Evolutionary conservation across 2,797 vertebrate species (phyloP).

Genomic region (Prunella strophiata): DNA sequence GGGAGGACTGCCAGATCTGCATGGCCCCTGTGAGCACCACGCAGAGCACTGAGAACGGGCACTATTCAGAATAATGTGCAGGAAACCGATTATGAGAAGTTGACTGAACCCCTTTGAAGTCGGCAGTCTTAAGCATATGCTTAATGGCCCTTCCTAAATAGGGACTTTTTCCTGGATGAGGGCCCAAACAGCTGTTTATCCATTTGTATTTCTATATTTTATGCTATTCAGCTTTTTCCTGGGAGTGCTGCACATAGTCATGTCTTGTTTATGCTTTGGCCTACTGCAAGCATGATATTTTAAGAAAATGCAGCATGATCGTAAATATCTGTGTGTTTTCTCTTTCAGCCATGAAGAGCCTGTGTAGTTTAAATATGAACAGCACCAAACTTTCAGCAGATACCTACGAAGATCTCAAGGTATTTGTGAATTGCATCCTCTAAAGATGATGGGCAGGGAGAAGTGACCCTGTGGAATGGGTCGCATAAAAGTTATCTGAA

Average conservation of each 20-base stretch:
- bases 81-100: constrained; percentile 45
- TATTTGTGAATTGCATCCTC: constrained; percentile 62
- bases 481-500: neutral
- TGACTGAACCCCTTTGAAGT: constrained; percentile 59
- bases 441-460: neutral
- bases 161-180: constrained; percentile 64
- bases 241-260: neutral
- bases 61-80: constrained; percentile 6
- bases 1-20: neutral
- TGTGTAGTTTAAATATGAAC: constrained; percentile 99
- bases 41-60: neutral
- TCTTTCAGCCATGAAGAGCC: constrained; percentile 95
- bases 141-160: constrained; percentile 59
- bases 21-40: neutral
- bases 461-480: neutral
- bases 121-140: constrained; percentile 21
- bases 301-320: neutral
- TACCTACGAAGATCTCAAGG: constrained; percentile 98
- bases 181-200: constrained; percentile 64
- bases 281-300: neutral
- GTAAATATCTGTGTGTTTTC: constrained; percentile 18
- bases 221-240: constrained; percentile 48
- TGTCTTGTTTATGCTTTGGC: constrained; percentile 24
- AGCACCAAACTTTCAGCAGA: constrained; percentile 99
- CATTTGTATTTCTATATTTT: constrained; percentile 57